Percentiles rank a stretch among this genome's conserved stretches.
phyloP scores from a whole-genome alignment of 2,888 invertebrate species.

The Stictocephala bisonia region DNA sequence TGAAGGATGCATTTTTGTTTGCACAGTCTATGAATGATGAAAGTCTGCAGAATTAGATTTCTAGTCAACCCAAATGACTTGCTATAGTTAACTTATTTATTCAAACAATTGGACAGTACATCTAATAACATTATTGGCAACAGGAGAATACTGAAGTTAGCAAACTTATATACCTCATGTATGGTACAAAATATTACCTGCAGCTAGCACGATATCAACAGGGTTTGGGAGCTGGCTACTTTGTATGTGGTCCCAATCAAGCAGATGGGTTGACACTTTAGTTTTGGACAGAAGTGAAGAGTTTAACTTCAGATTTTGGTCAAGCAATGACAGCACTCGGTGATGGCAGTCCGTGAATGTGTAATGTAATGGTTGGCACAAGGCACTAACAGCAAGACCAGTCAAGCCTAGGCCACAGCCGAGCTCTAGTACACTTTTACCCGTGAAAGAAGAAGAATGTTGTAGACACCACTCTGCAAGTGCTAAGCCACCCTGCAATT shows the following conservation, averaged over 20 bases:
- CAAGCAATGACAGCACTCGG: conserved; percentile 72
- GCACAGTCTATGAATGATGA: too few species aligned
- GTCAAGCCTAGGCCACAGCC: conserved; percentile 80
- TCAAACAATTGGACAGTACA: too few species aligned
- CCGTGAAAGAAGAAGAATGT: conserved; percentile 67
- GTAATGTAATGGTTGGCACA: conserved; percentile 68
- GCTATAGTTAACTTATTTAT: too few species aligned
- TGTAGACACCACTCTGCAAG: conserved; percentile 77
- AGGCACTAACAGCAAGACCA: conserved; percentile 70
- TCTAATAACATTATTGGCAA: too few species aligned
- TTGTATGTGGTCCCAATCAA: conserved; percentile 53
- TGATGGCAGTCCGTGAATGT: conserved; percentile 78
- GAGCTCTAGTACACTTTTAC: conserved; percentile 76
- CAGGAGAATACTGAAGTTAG: too few species aligned
- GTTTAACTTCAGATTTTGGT: conserved; percentile 69
- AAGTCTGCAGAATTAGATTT: too few species aligned
- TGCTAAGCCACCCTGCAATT: conserved; percentile 74
- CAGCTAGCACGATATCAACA: conserved; percentile 57
- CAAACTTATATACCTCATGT: too few species aligned
- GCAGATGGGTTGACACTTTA: conserved; percentile 25
- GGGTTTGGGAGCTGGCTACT: conserved; percentile 9
- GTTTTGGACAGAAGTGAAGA: not conserved
- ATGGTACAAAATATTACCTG: conserved; percentile 56
- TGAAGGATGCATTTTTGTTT: too few species aligned
- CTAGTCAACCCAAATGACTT: too few species aligned